A percentile compares a stretch with the other conserved stretches of the same genome.
Conservation (phyloP, 2,888 invertebrate species). For the Drosophila formosana region DNA sequence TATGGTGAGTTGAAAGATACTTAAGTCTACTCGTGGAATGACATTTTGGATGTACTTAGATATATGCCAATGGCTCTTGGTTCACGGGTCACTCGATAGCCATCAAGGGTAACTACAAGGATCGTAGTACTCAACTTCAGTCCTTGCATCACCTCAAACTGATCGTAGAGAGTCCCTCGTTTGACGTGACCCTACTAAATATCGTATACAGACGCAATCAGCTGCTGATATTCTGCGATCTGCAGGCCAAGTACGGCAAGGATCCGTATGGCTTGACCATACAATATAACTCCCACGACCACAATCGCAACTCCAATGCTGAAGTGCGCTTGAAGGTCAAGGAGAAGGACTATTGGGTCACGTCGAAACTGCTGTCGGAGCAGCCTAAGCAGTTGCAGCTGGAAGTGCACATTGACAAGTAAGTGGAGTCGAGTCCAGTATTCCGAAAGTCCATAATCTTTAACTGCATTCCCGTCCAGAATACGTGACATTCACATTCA, state of each 20-base stretch:
- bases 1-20: conserved; percentile 86
- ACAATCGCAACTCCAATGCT: conserved; percentile 88
- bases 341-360: conserved; percentile 89
- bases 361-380: conserved; percentile 88
- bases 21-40: not conserved
- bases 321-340: conserved; percentile 88
- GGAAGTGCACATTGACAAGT: conserved; percentile 92
- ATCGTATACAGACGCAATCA: conserved; percentile 90
- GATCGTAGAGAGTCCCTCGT: conserved; percentile 90
- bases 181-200: conserved; percentile 89
- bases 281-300: conserved; percentile 88
- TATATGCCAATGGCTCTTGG: conserved; percentile 91
- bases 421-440: conserved; percentile 83
- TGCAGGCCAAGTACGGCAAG: conserved; percentile 88
- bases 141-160: conserved; percentile 90
- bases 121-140: conserved; percentile 89
- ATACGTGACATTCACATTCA: conserved; percentile 91
- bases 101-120: conserved; percentile 90
- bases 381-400: conserved; percentile 89
- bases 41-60: conserved; percentile 83
- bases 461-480: conserved; percentile 82
- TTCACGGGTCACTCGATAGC: conserved; percentile 90
- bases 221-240: conserved; percentile 88
- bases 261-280: conserved; percentile 89
- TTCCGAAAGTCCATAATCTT: not conserved